Evolutionary conservation across 2,888 invertebrate species (phyloP), one percentile per base, ranked within the genome.

Genomic region (Rugalucina vietnamica): DNA sequence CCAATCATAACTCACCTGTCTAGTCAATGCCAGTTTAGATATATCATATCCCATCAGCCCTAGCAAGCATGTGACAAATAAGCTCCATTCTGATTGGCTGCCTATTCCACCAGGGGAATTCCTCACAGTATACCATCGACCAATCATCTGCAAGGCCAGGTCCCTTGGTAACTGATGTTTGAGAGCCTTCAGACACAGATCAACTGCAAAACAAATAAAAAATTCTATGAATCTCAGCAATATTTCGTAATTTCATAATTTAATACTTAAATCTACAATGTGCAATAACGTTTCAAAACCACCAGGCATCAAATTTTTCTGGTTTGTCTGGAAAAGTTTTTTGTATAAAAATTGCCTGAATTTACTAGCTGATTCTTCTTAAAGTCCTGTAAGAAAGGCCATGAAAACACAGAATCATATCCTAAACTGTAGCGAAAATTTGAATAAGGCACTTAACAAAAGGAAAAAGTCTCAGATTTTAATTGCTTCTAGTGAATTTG

Each of bases 121-220:
- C 84, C 98, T 96, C 0, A 97, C 96, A 0, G 97, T 97, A 94
- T 98, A 99, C 98, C 98, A 99, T 92, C 97, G 97, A 73, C 97
- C 96, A 79, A 97, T 95, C 8, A 97, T 95, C 81, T 97, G 97
- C 95, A 98, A 96, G 14, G 97, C 97, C 70, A 97, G 95, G 90
- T 98, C 97, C 87, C 96, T 96, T 32, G 97, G 97, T 79, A 98
- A 95, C 70, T 97, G 96, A 87, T 97, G 96, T 79, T 96, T 96
- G 60, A 98, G 94, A 0, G 97, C 97, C 81, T 96, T 95, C 72
- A 98, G 95, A 93, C 97, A 97, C 76, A 96, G 96, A 0, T 96
- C 96, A 32, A 98, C 97, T 91, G 97, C 94, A 32, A 96, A 85
- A 74, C 86, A 84, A 73, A 85, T 12, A 75, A 24, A 32, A 1